Base-by-base conservation (phyloP, 2,113 vertebrate genomes). In the Thunnus maccoyii region DNA sequence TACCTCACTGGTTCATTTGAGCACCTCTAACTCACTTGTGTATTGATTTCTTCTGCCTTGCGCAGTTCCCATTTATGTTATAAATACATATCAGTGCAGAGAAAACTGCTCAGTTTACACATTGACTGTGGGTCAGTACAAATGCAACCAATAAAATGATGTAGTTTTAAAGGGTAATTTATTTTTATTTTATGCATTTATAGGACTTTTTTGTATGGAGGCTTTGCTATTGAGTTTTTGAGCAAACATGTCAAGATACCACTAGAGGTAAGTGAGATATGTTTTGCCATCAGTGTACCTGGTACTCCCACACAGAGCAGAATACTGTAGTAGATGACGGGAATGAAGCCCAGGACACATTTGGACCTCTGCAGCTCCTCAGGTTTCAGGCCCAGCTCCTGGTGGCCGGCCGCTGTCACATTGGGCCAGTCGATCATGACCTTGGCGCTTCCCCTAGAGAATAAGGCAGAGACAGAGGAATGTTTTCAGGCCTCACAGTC, bases 301-400 rank as follows among this genome's bases (percentile, higher is more conserved):
- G 98, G 98, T 56, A 98, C 94, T 68, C 97, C 97, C 75, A 98
- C 94, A 62, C 96, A 96, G 82, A 99, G 95, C 77, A 99, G 94
- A 47, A 95, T 0, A 7, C 97, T 98, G 94, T 98, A 98, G 88
- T 98, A 98, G 86, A 97, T 84, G 54, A 97, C 72, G 1, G 97
- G 96, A 47, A 96, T 20, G 83, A 96, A 83, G 9, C 96, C 96
- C 0, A 96, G 95, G 68, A 98, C 91, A 52, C 97, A 98, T 2
- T 94, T 95, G 0, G 97, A 97, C 65, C 2, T 84, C 46, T 95
- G 93, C 54, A 70, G 83, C 5, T 72, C 51, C 51, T 92, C 93
- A 0, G 86, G 80, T 36, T 5, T 70, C 73, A 84, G 79, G 25
- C 12, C 60, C 36, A 58, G 88, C 1, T 80, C 82, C 48, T 76